phyloP scores from a whole-genome alignment of 2,113 vertebrate species.

The Menura novaehollandiae region DNA sequence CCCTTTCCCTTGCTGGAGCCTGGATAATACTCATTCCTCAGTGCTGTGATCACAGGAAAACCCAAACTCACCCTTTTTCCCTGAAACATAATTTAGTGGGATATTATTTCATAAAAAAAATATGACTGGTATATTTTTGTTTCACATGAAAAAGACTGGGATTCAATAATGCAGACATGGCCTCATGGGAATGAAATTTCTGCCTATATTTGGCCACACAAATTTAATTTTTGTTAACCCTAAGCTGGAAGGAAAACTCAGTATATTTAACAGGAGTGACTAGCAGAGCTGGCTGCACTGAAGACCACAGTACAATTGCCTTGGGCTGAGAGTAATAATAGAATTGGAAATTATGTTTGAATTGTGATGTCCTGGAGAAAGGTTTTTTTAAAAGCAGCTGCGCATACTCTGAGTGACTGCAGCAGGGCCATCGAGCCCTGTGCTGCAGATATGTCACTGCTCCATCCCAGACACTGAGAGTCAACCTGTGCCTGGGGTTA shows the following conservation, averaged over 20 bases:
- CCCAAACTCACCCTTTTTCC: neutral
- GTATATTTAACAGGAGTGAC: neutral
- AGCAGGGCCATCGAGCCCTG: neutral
- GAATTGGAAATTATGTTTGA: constrained; percentile 48
- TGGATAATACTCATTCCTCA: neutral
- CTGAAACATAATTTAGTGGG: neutral
- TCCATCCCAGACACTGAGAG: neutral
- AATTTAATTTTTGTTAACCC: constrained; percentile 29
- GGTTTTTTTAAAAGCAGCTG: neutral
- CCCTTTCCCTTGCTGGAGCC: neutral
- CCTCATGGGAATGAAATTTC: constrained; percentile 32
- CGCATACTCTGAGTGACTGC: neutral
- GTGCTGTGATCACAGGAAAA: neutral
- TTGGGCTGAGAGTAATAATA: constrained; percentile 30
- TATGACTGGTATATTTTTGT: constrained; percentile 29
- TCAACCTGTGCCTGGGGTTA: neutral
- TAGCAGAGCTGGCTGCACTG: neutral
- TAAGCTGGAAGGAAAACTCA: neutral
- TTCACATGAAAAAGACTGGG: constrained; percentile 7
- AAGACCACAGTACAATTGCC: neutral
- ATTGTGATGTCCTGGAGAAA: neutral
- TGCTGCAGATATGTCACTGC: neutral
- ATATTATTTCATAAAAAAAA: constrained; percentile 7
- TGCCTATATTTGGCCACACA: constrained; percentile 5
- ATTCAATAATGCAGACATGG: constrained; percentile 25